These are phyloP conservation scores for Aurelia coerulea DNA, from an alignment of 30 jellyfish, hydroid and myxozoan species.

Conservation along the genomic window DNA sequence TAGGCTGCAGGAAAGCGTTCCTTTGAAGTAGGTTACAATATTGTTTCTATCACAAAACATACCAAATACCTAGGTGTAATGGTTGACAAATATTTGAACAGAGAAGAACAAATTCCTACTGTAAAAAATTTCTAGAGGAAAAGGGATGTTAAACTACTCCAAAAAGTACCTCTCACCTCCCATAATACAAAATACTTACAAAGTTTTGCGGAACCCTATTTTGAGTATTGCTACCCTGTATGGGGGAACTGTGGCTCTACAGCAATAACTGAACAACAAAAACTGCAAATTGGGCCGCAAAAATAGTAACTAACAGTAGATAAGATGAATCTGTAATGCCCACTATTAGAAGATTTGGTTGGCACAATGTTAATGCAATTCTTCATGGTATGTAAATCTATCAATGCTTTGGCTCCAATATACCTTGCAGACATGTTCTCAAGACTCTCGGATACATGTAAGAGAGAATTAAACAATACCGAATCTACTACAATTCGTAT, in stretches of 20 bases:
- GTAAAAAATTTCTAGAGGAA: not conserved
- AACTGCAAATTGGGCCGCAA: not conserved
- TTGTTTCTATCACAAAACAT: not conserved
- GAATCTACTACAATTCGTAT: not conserved
- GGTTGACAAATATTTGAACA: not conserved
- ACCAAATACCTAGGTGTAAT: constrained; percentile 9
- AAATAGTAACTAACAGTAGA: constrained; percentile 14
- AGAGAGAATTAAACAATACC: constrained; percentile 22
- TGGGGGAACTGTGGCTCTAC: not conserved
- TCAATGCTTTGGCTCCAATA: constrained; percentile 5
- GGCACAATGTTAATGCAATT: constrained; percentile 7
- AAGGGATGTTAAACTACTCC: not conserved
- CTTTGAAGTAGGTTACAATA: not conserved
- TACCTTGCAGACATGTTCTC: constrained; percentile 14
- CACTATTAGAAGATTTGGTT: not conserved
- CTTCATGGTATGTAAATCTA: not conserved
- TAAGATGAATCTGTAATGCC: not conserved
- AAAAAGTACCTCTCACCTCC: not conserved
- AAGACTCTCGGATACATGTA: constrained; percentile 9
- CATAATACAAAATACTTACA: not conserved
- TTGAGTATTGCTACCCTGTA: not conserved
- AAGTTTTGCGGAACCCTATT: constrained; percentile 9
- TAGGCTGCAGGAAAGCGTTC: not conserved
- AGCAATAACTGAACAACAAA: not conserved
- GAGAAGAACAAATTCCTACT: not conserved